Evolutionary conservation across 2,888 invertebrate species (phyloP).

Genomic region (Agrotis segetum): DNA sequence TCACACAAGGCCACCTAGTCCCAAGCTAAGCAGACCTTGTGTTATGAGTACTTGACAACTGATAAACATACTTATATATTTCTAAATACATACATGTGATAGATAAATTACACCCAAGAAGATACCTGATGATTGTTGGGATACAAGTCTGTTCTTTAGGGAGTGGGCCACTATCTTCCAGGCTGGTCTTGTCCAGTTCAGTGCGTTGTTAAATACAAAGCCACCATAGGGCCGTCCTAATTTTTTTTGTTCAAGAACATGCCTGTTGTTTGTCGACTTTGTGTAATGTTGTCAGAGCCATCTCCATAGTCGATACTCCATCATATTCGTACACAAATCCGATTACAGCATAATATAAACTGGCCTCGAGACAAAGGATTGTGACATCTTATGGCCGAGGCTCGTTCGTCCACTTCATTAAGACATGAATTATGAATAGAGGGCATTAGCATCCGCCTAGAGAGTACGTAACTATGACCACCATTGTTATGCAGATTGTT

Average conservation of each 20-base stretch:
- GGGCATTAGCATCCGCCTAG: slow-evolving; percentile 88
- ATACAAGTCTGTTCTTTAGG: too few relatives aligned
- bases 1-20: too few relatives aligned
- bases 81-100: too few relatives aligned
- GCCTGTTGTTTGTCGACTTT: neutral
- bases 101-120: too few relatives aligned
- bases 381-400: slow-evolving; percentile 72
- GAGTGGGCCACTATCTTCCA: neutral
- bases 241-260: neutral
- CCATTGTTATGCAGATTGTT: slow-evolving; percentile 90
- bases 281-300: neutral
- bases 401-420: slow-evolving; percentile 84
- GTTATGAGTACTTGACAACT: too few relatives aligned
- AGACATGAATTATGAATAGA: slow-evolving; percentile 89
- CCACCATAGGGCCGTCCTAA: too few relatives aligned
- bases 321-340: slow-evolving; percentile 61
- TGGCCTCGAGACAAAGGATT: slow-evolving; percentile 75
- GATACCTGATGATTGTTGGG: too few relatives aligned
- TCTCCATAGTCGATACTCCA: neutral
- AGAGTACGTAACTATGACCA: slow-evolving; percentile 80
- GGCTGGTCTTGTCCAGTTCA: neutral
- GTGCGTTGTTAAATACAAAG: too few relatives aligned
- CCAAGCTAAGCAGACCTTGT: too few relatives aligned
- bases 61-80: too few relatives aligned
- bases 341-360: slow-evolving; percentile 71